Evolutionary conservation across 2,113 vertebrate species (phyloP), one percentile per base, ranked within the genome.

Genomic region (Proterorhinus semilunaris): DNA sequence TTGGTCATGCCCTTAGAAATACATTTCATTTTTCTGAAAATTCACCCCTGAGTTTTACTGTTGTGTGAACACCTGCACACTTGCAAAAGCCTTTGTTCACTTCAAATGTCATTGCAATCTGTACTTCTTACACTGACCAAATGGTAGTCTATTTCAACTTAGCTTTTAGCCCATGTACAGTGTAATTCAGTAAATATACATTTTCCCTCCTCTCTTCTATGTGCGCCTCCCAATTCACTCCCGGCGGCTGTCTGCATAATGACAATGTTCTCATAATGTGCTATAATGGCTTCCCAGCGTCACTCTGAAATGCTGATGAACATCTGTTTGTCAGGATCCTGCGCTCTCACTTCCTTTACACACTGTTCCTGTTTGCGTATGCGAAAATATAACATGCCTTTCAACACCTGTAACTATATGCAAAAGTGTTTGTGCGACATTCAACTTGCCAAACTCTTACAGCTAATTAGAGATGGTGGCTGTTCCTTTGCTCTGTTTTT

Each of bases 281-380:
- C 75, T 79, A 76, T 88, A 87, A 88, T 88, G 80, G 81, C 78
- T 90, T 88, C 80, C 82, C 76, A 73, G 80, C 78, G 81, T 82
- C 80, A 79, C 80, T 87, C 75, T 87, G 84, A 88, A 90, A 89
- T 87, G 79, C 86, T 87, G 84, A 89, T 90, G 81, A 86, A 89
- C 89, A 90, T 89, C 87, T 89, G 89, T 80, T 87, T 85, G 79
- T 81, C 82, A 78, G 66, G 69, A 76, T 75, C 71, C 49, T 58
- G 45, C 1, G 61, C 62, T 63, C 52, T 50, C 21, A 49, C 42
- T n/a, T 51, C 11, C 49, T 61, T 61, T 61, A 61, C 43, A 61
- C 58, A 44, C 8, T 61, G 58, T 45, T 13, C 13, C 15, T 45
- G 13, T 61, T 61, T 45, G 16, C 43, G 45, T 61, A 44, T 21